Evolutionary conservation across 2,797 vertebrate species (phyloP).

Genomic region (Corythornis leucogaster): DNA sequence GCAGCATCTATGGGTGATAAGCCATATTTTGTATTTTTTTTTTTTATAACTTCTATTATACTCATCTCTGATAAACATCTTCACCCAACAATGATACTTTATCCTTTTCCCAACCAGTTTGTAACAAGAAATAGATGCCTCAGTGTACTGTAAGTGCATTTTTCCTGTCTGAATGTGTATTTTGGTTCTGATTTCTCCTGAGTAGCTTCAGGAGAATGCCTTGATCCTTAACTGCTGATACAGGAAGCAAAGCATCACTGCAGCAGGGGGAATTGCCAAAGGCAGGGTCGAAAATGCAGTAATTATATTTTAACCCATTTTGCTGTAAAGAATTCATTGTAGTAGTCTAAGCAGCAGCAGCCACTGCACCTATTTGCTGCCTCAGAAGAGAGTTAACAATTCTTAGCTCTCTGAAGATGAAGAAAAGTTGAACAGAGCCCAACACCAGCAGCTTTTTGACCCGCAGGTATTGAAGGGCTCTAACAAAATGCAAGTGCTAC

Average conservation of each 20-base stretch:
- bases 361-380: not conserved
- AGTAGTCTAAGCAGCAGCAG: not conserved
- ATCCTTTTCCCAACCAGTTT: not conserved
- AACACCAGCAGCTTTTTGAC: not conserved
- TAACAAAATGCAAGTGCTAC: not conserved
- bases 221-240: not conserved
- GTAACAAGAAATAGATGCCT: not conserved
- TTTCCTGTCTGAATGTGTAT: not conserved
- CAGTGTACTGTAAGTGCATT: not conserved
- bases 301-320: not conserved
- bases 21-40: not conserved
- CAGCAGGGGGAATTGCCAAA: not conserved
- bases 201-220: not conserved
- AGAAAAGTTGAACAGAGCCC: not conserved
- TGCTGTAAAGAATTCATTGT: not conserved
- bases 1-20: not conserved
- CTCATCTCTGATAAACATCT: not conserved
- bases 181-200: not conserved
- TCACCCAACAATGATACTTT: not conserved
- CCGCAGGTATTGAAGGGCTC: not conserved
- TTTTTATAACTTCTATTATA: not conserved
- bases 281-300: not conserved
- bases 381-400: not conserved
- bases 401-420: not conserved
- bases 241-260: not conserved